Evolutionary conservation across 2,113 vertebrate genomes (phyloP), one percentile per base, ranked within the genome.

Genomic region (Alligator sinensis): DNA sequence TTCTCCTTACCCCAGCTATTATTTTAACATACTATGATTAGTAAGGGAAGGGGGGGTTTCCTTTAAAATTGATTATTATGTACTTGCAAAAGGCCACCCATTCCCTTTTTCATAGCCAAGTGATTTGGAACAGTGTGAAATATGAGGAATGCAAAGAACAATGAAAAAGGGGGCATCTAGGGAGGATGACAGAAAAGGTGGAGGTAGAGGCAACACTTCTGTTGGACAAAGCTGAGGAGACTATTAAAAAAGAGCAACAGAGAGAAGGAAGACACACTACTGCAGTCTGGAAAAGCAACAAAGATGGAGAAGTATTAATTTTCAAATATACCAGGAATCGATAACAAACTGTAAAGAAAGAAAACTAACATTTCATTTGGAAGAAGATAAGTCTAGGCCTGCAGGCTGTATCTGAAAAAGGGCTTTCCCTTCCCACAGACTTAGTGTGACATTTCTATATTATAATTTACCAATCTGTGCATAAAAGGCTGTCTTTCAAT

Each of bases 101-200:
- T 70, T 54, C 1, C 86, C 22, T 47, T 76, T 11, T 47, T 8
- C 4, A 25, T 6, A 47, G 54, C 88, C 90, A 86, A 76, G 19
- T 17, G 27, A 70, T 15, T 60, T 38, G 60, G 60, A 34, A 66
- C 3, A 59, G 16, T 10, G 70, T 4, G 76, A 77, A 82, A 88
- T 4, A 77, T 27, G 6, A 47, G 61, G 86, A 91, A 15, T 5
- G 25, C 0, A 54, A 5, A 17, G 9, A 86, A 2, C 1, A 1
- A 60, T 75, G 30, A 18, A 8, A 78, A 78, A 80, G 83, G 21
- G 80, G 5, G 28, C 60, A 86, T 11, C 34, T 30, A 77, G 25
- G 55, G 15, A 78, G 60, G 16, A 57, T 5, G 59, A 28, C 76
- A 80, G 27, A 24, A 78, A 60, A 87, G 85, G 34, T 28, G 9